Evolutionary conservation across 2,113 vertebrate species (phyloP).

Genomic region (Saguinus midas): DNA sequence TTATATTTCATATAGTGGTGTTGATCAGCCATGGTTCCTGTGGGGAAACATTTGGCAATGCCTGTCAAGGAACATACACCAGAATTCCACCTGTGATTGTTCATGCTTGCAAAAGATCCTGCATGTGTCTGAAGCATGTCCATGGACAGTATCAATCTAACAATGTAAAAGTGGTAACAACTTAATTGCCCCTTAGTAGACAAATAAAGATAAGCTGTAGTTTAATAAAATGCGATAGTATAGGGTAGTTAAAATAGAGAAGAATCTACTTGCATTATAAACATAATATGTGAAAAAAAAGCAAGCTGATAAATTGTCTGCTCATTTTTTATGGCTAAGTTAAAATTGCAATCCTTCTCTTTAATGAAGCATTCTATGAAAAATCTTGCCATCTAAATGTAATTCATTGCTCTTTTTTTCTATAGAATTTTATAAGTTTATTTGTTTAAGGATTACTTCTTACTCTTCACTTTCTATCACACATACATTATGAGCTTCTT

Average conservation of each 20-base stretch:
- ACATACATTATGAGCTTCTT: background rate
- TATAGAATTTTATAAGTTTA: background rate
- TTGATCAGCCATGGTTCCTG: background rate
- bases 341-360: conserved; percentile 43
- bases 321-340: conserved; percentile 31
- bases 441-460: conserved; percentile 7
- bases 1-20: background rate
- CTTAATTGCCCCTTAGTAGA: background rate
- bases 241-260: conserved; percentile 6
- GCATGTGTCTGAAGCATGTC: background rate
- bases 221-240: background rate
- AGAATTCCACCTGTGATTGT: background rate
- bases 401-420: conserved; percentile 32
- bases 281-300: background rate
- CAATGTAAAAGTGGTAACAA: background rate
- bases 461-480: background rate
- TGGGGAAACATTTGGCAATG: background rate
- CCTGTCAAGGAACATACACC: background rate
- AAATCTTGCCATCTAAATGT: conserved; percentile 26
- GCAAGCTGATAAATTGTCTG: background rate
- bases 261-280: background rate
- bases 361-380: conserved; percentile 44
- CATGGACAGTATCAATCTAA: background rate
- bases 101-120: background rate
- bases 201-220: background rate